Base-by-base conservation (phyloP, 2,888 invertebrate genomes). In the Melanostoma mellinum region DNA sequence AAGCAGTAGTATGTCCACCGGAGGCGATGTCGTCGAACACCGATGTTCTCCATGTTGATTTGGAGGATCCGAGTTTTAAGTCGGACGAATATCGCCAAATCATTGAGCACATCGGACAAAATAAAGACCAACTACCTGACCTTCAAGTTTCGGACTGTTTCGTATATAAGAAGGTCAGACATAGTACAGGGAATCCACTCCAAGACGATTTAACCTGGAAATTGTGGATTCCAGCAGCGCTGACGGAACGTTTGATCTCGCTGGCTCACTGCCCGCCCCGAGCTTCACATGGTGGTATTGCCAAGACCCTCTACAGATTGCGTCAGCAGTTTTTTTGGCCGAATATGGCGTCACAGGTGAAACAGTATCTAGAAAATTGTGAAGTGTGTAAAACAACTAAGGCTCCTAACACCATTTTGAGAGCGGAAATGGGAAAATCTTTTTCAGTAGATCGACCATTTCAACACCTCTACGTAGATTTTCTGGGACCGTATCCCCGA, bases 371-470 rank as follows among this genome's bases (percentile, higher is more conserved):
- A 3, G 48, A 9, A 42, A 32, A 40, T 6, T 42, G 30, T 1
- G 53, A 67, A 4, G 20, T 71, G 0, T 71, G 58, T 6, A 71
- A 71, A 38, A 71, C 6, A 1, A 58, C 50, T 0, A 71, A 71
- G 20, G 40, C 53, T 2, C 38, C 53, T 4, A 65, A 50, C 6
- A 3, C 6, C 3, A 4, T 6, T 0, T 5, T 71, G 3, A 40
- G 69, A 32, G 3, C 58, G 0, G 36, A 35, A 32, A 58, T 71
- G 58, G 69, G 58, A 8, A 46, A 69, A 30, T 20, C 55, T 0
- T 68, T 68, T 9, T 5, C 9, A 0, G 53, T 68, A 2, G 68
- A 68, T 2, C 5, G 68, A 6, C 55, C 68, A 2, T 68, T 68
- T 30, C 68, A 68, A n/a, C 38, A 30, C 4, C 1, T 69, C 0